These are phyloP conservation scores for Grammomys dolichurus DNA, from an alignment of 2,113 vertebrate species.

Conservation along the genomic window DNA sequence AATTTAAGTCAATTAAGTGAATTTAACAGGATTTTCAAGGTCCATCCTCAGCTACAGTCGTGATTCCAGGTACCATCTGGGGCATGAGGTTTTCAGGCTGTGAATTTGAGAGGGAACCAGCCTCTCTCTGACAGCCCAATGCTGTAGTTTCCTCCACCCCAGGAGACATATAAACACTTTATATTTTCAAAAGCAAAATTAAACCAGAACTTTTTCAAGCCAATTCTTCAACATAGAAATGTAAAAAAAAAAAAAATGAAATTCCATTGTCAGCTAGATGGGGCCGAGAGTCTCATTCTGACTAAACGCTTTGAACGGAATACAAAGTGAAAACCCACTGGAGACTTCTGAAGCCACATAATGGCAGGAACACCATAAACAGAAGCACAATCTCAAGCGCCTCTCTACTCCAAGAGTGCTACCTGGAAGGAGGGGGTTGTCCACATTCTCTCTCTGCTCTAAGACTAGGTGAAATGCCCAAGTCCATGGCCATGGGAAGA, in stretches of 20 bases:
- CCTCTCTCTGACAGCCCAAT: background rate
- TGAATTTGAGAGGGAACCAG: background rate
- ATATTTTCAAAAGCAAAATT: background rate
- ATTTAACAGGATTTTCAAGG: background rate
- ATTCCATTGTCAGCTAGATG: background rate
- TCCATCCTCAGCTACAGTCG: background rate
- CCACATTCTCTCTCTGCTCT: background rate
- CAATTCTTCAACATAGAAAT: background rate
- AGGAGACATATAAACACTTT: background rate
- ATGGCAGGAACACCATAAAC: background rate
- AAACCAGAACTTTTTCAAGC: background rate
- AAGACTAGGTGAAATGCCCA: background rate
- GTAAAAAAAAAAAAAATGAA: background rate
- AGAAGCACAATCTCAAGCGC: background rate
- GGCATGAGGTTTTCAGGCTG: background rate
- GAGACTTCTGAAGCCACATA: background rate
- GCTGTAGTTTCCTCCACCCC: background rate
- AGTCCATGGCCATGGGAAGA: too few relatives aligned
- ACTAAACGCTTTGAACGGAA: background rate
- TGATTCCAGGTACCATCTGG: background rate
- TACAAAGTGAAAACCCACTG: background rate
- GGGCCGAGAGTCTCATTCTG: background rate
- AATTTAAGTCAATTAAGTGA: background rate
- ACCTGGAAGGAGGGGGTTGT: accelerated
- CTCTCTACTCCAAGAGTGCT: background rate